Evolutionary conservation across 2,113 vertebrate species (phyloP), one percentile per base, ranked within the genome.

Genomic region (Maylandia zebra): DNA sequence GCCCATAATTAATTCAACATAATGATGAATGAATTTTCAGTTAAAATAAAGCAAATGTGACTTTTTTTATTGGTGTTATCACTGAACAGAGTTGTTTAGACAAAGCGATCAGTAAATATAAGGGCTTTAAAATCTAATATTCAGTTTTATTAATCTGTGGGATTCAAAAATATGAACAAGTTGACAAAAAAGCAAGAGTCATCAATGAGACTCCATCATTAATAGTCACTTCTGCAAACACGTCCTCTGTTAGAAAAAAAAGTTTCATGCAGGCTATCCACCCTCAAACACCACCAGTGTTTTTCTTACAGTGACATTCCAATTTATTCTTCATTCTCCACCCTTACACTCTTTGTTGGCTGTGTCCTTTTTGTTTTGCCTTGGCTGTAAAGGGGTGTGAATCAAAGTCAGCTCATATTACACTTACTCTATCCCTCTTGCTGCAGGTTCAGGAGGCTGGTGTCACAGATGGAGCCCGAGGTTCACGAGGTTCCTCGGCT

Each of bases 381-480:
- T 34, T 45, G 5, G 10, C 14, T 57, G 1, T 59, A 19, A 43
- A 30, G 19, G 3, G 10, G 2, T 8, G 13, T 38, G 34, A 50
- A 59, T 43, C 9, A 81, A 50, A 48, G 30, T 81, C 55, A 41
- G 24, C 52, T 14, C 24, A 34, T 24, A 30, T 78, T 17, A 22
- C 16, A 7, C 5, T 32, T 14, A 50, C 11, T 4, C 32, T 12
- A 7, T 64, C 43, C n/a, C 22, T 32, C 79, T 71, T 5, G 3
- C 32, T 41, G 16, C 92, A 97, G 97, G 93, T 97, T 97, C 91
- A 93, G 96, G 83, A 96, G 93, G 80, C 43, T 97, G 83, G 95
- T 97, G 90, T 93, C 93, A 3, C 95, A 97, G 90, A 95, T 97
- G 92, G 96, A 97, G 87, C 96, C 96, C 0, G 96, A 97, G 3